Evolutionary conservation across 2,888 invertebrate species (phyloP).

Genomic region (Microplitis deprimator): DNA sequence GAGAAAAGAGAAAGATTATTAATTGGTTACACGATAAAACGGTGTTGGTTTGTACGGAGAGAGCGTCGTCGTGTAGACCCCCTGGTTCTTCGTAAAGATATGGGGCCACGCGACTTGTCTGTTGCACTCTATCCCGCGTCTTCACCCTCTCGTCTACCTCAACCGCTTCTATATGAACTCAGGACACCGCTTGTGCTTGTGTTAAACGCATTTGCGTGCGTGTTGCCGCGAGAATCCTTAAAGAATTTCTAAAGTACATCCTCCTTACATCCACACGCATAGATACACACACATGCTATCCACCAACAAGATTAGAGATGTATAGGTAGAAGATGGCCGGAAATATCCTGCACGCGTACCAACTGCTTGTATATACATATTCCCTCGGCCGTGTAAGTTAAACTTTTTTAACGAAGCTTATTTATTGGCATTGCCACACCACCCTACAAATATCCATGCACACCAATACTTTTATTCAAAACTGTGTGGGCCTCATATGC

Average conservation of each 20-base stretch:
- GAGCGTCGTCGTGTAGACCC: constrained; percentile 63
- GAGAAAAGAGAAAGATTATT: constrained; percentile 63
- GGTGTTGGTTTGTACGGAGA: constrained; percentile 67
- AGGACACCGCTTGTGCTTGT: constrained; percentile 37
- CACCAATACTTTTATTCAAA: constrained; percentile 9
- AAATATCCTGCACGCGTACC: constrained; percentile 13
- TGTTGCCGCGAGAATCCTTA: neutral
- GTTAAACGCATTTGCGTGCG: constrained; percentile 47
- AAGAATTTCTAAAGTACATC: neutral
- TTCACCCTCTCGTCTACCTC: neutral
- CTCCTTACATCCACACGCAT: neutral
- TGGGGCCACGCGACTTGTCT: constrained; percentile 64
- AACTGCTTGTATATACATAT: constrained; percentile 29
- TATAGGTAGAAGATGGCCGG: constrained; percentile 19
- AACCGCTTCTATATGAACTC: neutral
- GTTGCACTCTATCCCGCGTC: constrained; percentile 24
- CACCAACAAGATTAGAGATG: neutral
- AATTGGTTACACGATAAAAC: constrained; percentile 70
- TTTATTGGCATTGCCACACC: constrained; percentile 48
- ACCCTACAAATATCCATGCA: constrained; percentile 27
- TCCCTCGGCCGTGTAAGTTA: constrained; percentile 47
- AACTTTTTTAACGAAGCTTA: constrained; percentile 53
- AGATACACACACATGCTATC: neutral
- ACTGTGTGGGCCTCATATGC: constrained; percentile 36
- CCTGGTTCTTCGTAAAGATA: constrained; percentile 64